Evolutionary conservation across 2,113 vertebrate species (phyloP).

Genomic region (Xiphophorus maculatus): DNA sequence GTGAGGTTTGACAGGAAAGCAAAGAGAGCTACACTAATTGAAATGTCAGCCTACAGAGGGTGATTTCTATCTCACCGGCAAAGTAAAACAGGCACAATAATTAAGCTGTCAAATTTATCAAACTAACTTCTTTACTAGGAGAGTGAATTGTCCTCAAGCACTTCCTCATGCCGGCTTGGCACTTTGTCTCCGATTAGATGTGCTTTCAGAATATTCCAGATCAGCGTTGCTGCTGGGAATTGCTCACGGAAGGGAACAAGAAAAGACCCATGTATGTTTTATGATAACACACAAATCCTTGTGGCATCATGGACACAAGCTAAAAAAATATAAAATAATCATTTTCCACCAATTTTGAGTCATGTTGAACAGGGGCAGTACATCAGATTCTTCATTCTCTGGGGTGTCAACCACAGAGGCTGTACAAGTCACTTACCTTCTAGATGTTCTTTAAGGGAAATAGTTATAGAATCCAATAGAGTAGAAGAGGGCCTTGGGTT

Average conservation of each 20-base stretch:
- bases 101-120: conserved; percentile 73
- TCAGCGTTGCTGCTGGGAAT: conserved; percentile 35
- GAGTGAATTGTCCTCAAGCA: conserved; percentile 43
- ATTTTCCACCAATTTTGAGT: conserved; percentile 17
- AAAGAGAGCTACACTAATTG: conserved; percentile 62
- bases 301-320: conserved; percentile 14
- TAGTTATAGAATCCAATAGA: conserved; percentile 54
- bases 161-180: conserved; percentile 55
- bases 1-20: conserved; percentile 42
- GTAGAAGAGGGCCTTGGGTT: conserved; percentile 12
- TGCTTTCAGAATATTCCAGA: conserved; percentile 47
- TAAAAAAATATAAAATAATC: conserved; percentile 16
- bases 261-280: conserved; percentile 53
- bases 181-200: conserved; percentile 60
- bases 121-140: conserved; percentile 47
- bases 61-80: conserved; percentile 51
- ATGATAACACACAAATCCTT: conserved; percentile 47
- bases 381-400: conserved; percentile 44
- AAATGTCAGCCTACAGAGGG: conserved; percentile 66
- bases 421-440: conserved; percentile 56
- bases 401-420: conserved; percentile 26
- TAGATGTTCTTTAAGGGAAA: conserved; percentile 11
- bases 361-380: neutral
- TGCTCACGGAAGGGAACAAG: conserved; percentile 38
- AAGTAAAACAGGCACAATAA: conserved; percentile 70